A percentile compares a stretch with the other conserved stretches of the same genome.
Conservation (phyloP, 1,140 invertebrate species). For the Orius laevigatus region DNA sequence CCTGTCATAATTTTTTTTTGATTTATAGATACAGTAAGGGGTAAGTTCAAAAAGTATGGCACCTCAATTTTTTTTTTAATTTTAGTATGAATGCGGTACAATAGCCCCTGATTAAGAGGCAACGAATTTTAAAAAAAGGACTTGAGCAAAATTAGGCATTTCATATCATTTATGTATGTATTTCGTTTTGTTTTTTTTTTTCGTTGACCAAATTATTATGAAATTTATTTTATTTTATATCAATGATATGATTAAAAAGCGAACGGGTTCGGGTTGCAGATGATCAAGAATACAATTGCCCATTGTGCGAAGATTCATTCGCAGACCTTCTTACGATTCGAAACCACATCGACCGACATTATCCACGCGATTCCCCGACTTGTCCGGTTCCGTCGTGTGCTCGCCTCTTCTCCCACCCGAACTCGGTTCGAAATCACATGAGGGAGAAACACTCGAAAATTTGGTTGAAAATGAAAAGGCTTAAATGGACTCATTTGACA, state of each 20-base stretch:
- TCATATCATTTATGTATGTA: neutral
- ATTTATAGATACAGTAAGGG: too few relatives aligned
- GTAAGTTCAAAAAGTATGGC: too few relatives aligned
- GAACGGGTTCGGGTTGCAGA: constrained; percentile 27
- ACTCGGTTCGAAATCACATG: constrained; percentile 70
- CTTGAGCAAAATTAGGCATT: too few relatives aligned
- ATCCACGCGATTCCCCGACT: constrained; percentile 59
- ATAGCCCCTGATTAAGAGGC: too few relatives aligned
- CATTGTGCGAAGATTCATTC: constrained; percentile 46
- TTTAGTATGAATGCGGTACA: too few relatives aligned
- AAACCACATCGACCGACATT: constrained; percentile 58
- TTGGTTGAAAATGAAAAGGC: constrained; percentile 64
- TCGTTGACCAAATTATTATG: too few relatives aligned
- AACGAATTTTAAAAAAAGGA: too few relatives aligned
- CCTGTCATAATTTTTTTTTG: too few relatives aligned
- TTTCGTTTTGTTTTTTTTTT: neutral
- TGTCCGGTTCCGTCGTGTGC: constrained; percentile 58
- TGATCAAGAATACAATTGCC: constrained; percentile 34
- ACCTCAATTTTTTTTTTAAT: too few relatives aligned
- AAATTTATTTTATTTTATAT: neutral
- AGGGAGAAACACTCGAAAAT: constrained; percentile 57
- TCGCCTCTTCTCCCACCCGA: constrained; percentile 58
- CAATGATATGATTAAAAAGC: neutral
- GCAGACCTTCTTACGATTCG: constrained; percentile 45
- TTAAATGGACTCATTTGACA: constrained; percentile 40